Evolutionary conservation across 2,888 invertebrate genomes (phyloP).

Genomic region (Germaria angustata): DNA sequence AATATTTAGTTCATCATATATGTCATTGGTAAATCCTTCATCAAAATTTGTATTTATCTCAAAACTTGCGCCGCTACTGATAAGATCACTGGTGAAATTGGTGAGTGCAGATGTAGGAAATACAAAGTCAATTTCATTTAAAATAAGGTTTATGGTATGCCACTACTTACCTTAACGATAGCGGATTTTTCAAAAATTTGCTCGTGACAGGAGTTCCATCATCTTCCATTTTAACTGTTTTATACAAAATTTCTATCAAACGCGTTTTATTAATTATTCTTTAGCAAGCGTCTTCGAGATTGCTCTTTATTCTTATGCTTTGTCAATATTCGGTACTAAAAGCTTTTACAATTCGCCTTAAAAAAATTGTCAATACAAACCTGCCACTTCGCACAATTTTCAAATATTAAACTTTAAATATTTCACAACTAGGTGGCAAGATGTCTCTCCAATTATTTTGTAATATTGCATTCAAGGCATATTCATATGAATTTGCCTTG

Average conservation of each 20-base stretch:
- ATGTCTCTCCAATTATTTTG: too few species aligned
- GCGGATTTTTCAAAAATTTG: slow-evolving; percentile 70
- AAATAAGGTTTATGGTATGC: too few species aligned
- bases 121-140: too few species aligned
- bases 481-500: too few species aligned
- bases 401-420: too few species aligned
- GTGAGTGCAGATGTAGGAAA: too few species aligned
- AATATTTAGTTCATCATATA: slow-evolving; percentile 72
- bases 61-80: slow-evolving; percentile 74
- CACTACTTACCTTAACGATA: slow-evolving; percentile 71
- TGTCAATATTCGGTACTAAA: too few species aligned
- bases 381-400: background rate
- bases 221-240: slow-evolving; percentile 55
- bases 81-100: slow-evolving; percentile 70
- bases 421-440: too few species aligned
- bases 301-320: background rate
- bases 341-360: background rate
- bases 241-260: background rate
- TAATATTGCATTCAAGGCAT: too few species aligned
- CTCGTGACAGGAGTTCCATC: slow-evolving; percentile 53
- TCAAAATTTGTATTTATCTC: slow-evolving; percentile 75
- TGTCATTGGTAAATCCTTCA: slow-evolving; percentile 69
- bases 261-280: too few species aligned
- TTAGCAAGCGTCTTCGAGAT: background rate
- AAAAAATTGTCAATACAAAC: background rate